Evolutionary conservation across 1,140 invertebrate genomes (phyloP).

Genomic region (Chironomus striatipennis): DNA sequence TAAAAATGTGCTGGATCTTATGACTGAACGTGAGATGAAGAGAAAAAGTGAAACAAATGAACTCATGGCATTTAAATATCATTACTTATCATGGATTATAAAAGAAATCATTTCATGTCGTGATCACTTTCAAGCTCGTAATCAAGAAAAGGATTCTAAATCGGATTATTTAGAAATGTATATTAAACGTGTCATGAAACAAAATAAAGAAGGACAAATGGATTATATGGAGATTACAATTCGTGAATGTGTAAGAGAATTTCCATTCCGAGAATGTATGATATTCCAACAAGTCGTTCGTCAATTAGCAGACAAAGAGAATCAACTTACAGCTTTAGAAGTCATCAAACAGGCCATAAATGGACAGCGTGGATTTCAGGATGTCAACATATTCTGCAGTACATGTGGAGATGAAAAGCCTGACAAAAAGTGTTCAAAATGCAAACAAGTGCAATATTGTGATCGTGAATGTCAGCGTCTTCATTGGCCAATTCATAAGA

Average conservation of each 20-base stretch:
- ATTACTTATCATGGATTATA: constrained; percentile 72
- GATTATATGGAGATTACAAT: constrained; percentile 76
- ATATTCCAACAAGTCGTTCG: constrained; percentile 77
- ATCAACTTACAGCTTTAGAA: constrained; percentile 52
- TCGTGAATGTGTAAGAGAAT: constrained; percentile 74
- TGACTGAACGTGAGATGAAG: constrained; percentile 85
- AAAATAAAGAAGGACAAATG: constrained; percentile 63
- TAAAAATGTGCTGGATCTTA: constrained; percentile 69
- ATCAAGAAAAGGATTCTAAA: constrained; percentile 44
- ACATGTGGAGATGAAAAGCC: constrained; percentile 86
- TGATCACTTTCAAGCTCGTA: constrained; percentile 48
- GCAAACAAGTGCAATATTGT: constrained; percentile 90
- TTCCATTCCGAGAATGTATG: constrained; percentile 76
- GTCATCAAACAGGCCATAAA: constrained; percentile 81
- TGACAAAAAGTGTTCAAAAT: constrained; percentile 89
- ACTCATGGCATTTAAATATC: constrained; percentile 85
- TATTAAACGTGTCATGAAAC: constrained; percentile 65
- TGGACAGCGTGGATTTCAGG: constrained; percentile 69
- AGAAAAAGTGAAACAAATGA: constrained; percentile 78
- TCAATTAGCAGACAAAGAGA: constrained; percentile 59
- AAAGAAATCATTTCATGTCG: constrained; percentile 58
- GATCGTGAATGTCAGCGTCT: constrained; percentile 87
- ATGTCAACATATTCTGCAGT: constrained; percentile 64
- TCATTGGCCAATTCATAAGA: constrained; percentile 96
- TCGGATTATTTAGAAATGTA: constrained; percentile 61